Conservation (phyloP, 2,113 vertebrate genomes). For the Lutjanus erythropterus region DNA sequence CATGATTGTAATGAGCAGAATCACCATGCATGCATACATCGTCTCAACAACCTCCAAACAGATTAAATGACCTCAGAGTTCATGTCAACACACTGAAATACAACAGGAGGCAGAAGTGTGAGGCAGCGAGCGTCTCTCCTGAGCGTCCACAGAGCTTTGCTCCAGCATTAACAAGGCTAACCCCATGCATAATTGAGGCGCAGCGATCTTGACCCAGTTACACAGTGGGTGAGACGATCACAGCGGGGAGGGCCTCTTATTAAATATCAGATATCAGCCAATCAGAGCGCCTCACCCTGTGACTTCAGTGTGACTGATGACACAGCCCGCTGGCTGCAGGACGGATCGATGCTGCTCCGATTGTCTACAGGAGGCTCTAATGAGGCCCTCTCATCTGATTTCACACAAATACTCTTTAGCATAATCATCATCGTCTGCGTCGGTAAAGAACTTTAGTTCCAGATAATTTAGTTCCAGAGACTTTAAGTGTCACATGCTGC, state of each 20-base stretch:
- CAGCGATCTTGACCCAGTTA: slow-evolving; percentile 53
- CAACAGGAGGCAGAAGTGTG: not conserved
- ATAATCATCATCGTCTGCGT: not conserved
- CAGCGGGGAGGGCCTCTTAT: slow-evolving; percentile 22
- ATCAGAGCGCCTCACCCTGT: slow-evolving; percentile 11
- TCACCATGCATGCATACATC: not conserved
- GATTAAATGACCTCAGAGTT: not conserved
- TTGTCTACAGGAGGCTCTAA: slow-evolving; percentile 1
- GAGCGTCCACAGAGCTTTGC: not conserved
- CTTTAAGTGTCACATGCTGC: not conserved
- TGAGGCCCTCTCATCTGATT: not conserved
- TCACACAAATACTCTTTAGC: not conserved
- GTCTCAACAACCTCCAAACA: not conserved
- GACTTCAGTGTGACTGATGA: slow-evolving; percentile 40
- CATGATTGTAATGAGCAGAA: not conserved
- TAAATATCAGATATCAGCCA: slow-evolving; percentile 48
- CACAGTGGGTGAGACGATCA: slow-evolving; percentile 35
- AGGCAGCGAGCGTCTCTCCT: not conserved
- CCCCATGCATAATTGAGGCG: slow-evolving; percentile 45
- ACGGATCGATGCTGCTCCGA: not conserved
- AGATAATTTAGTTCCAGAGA: not conserved
- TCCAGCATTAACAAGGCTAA: slow-evolving; percentile 39
- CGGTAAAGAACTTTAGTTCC: accelerated
- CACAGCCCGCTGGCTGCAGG: not conserved
- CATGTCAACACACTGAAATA: not conserved